phyloP scores from a whole-genome alignment of 2,113 vertebrate genomes.

The Hippoglossus stenolepis region DNA sequence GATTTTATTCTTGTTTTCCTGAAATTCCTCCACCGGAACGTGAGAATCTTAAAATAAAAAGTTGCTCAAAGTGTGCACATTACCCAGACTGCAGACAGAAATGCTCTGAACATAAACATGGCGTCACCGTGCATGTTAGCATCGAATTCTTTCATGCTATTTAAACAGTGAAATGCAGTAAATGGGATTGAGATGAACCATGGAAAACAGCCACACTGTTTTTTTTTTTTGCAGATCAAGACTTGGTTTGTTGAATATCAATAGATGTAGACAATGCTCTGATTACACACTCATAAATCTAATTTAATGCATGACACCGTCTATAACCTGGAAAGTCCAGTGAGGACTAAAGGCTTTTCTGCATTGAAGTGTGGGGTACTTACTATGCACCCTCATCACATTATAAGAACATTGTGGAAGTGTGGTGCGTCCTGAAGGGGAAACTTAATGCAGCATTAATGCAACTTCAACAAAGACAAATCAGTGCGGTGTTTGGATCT shows the following conservation, averaged over 20 bases:
- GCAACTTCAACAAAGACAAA: constrained; percentile 22
- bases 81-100: constrained; percentile 25
- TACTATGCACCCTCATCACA: constrained; percentile 13
- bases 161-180: constrained; percentile 41
- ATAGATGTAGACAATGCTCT: constrained; percentile 14
- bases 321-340: constrained; percentile 30
- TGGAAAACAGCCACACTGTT: not conserved
- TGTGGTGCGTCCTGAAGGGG: constrained; percentile 32
- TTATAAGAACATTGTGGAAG: constrained; percentile 14
- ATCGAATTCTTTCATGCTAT: constrained; percentile 31
- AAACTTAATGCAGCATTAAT: constrained; percentile 21
- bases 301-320: constrained; percentile 26
- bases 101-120: constrained; percentile 36
- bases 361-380: constrained; percentile 2
- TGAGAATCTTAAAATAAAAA: constrained; percentile 27
- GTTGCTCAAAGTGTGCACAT: constrained; percentile 25
- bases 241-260: constrained; percentile 10
- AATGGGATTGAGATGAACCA: constrained; percentile 14
- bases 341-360: constrained; percentile 38
- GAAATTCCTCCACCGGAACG: not conserved
- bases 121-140: constrained; percentile 22
- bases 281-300: constrained; percentile 56
- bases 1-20: not conserved
- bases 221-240: constrained; percentile 26
- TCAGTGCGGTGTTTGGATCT: constrained; percentile 38